phyloP scores from a whole-genome alignment of 2,888 invertebrate genomes.

The Thalpophila matura region DNA sequence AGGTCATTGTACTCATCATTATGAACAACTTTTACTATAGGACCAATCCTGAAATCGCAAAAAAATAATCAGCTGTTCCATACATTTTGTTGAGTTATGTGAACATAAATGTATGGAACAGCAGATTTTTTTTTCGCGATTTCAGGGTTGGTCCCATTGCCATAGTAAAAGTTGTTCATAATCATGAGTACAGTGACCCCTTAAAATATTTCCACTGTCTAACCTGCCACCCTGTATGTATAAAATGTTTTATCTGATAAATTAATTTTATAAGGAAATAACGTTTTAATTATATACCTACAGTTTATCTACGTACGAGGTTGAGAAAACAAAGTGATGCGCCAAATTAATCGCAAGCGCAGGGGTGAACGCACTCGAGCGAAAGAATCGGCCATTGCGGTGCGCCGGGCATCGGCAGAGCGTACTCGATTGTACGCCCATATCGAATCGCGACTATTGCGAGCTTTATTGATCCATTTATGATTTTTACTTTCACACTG shows the following conservation, averaged over 20 bases:
- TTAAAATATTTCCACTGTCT: too few relatives aligned
- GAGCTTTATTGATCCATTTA: conserved; percentile 47
- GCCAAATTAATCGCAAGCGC: conserved; percentile 64
- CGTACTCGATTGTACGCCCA: conserved; percentile 5
- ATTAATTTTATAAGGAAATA: conserved; percentile 25
- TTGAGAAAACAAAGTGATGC: conserved; percentile 61
- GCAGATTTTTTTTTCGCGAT: too few relatives aligned
- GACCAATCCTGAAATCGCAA: too few relatives aligned
- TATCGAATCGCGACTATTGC: conserved; percentile 45
- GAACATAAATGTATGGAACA: too few relatives aligned
- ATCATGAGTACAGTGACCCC: too few relatives aligned
- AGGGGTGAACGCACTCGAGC: conserved; percentile 69
- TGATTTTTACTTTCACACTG: conserved; percentile 53
- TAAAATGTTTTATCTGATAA: conserved; percentile 9
- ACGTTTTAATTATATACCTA: conserved; percentile 1
- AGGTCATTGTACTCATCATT: too few relatives aligned
- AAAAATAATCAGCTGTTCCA: too few relatives aligned
- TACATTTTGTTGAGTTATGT: too few relatives aligned
- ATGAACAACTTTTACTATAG: too few relatives aligned
- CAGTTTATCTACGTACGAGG: conserved; percentile 16
- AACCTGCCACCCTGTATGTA: too few relatives aligned
- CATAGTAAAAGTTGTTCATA: too few relatives aligned
- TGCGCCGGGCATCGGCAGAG: conserved; percentile 18
- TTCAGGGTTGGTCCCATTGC: too few relatives aligned
- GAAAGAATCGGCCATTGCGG: conserved; percentile 54